Percentiles rank a stretch among this genome's conserved stretches.
Evolutionary conservation across 2,797 vertebrate species (phyloP).

Genomic region (Prunella strophiata): DNA sequence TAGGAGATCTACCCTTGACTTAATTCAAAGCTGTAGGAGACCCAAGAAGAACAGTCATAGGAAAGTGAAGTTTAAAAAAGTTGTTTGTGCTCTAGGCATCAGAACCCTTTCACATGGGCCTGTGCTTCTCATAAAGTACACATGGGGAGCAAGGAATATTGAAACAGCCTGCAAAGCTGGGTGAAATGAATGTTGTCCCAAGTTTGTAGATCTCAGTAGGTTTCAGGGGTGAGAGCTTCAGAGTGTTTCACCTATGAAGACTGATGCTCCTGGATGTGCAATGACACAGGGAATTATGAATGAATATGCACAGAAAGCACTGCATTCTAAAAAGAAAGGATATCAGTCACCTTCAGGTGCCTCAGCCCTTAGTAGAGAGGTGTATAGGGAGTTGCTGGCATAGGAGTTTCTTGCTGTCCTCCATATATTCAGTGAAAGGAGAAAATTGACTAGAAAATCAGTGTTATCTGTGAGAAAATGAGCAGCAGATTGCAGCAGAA

Average conservation of each 20-base stretch:
- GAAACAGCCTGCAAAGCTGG: not conserved
- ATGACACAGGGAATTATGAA: accelerated
- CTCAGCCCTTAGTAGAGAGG: not conserved
- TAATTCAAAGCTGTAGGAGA: not conserved
- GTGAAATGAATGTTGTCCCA: not conserved
- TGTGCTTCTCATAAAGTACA: not conserved
- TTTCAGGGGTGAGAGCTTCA: not conserved
- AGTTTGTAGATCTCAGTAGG: not conserved
- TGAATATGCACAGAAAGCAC: accelerated
- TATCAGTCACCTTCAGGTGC: not conserved
- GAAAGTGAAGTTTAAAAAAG: not conserved
- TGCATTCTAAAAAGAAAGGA: not conserved
- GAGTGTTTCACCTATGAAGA: not conserved
- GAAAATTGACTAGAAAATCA: not conserved
- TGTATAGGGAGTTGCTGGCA: not conserved
- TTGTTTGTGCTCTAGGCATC: not conserved
- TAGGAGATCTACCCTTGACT: not conserved
- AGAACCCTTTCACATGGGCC: not conserved
- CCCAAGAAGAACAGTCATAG: not conserved
- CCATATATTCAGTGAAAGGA: not conserved
- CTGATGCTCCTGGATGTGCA: not conserved
- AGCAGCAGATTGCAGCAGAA: not conserved
- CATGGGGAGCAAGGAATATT: not conserved
- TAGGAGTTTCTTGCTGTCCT: not conserved
- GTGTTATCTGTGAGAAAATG: not conserved